Evolutionary conservation across 64 coral and sea anemone species (phyloP).

Genomic region (Actinia equina): DNA sequence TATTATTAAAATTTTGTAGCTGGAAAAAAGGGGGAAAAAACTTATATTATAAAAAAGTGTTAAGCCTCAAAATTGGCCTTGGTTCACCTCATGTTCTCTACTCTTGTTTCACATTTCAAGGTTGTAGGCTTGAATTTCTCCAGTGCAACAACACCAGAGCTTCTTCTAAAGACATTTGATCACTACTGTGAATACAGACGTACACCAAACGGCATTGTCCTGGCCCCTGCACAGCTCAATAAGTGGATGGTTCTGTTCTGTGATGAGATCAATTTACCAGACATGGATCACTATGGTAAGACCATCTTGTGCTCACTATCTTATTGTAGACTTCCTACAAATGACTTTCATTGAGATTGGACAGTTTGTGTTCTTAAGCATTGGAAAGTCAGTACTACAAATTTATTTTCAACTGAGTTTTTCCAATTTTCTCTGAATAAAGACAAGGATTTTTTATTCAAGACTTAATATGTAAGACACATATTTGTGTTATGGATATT

Average conservation of each 20-base stretch:
- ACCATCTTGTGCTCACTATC: not conserved
- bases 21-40: too few species aligned
- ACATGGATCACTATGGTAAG: conserved; percentile 96
- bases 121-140: conserved; percentile 99
- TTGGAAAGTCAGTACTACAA: too few species aligned
- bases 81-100: not conserved
- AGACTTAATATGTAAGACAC: too few species aligned
- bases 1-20: too few species aligned
- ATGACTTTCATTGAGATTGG: too few species aligned
- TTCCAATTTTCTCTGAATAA: too few species aligned
- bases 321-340: too few species aligned
- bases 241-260: conserved; percentile 99
- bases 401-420: too few species aligned
- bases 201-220: conserved; percentile 91
- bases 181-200: conserved; percentile 98
- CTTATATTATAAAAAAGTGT: too few species aligned
- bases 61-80: too few species aligned
- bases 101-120: conserved; percentile 1
- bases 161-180: conserved; percentile 95
- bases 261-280: conserved; percentile 98
- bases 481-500: not conserved
- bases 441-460: too few species aligned
- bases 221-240: conserved; percentile 94
- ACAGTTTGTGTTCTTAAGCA: too few species aligned
- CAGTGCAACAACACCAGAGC: conserved; percentile 94